Evolutionary conservation across 2,888 invertebrate species (phyloP).

Genomic region (Eristalis intricaria): DNA sequence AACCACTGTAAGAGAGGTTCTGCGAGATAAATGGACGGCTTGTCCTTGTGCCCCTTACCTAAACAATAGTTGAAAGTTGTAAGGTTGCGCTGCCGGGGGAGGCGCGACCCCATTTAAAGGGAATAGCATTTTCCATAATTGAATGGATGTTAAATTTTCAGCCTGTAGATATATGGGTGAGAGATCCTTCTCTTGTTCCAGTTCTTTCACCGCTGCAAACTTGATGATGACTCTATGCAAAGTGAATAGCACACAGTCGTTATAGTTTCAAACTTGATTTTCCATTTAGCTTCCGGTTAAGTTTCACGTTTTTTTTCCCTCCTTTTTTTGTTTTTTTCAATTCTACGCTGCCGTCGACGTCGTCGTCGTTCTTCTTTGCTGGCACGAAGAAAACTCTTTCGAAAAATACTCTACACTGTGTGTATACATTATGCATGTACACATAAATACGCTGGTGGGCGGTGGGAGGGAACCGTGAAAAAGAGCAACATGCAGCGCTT

Average conservation of each 20-base stretch:
- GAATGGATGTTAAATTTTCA: conserved; percentile 65
- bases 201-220: conserved; percentile 6
- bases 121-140: conserved; percentile 60
- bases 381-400: not conserved
- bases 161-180: conserved; percentile 21
- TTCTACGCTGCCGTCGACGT: not conserved
- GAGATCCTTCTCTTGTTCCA: conserved; percentile 1
- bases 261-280: conserved; percentile 70
- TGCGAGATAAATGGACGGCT: conserved; percentile 50
- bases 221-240: conserved; percentile 64
- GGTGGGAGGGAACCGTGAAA: conserved; percentile 15
- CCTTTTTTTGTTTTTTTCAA: no score
- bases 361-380: conserved; percentile 6
- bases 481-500: conserved; percentile 37
- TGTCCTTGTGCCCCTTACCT: conserved; percentile 63
- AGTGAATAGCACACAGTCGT: conserved; percentile 58
- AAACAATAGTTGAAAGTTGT: conserved; percentile 58
- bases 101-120: conserved; percentile 45
- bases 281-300: conserved; percentile 63
- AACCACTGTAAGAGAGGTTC: conserved; percentile 48
- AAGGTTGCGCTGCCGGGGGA: conserved; percentile 21
- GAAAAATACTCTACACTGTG: not conserved
- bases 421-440: conserved; percentile 11
- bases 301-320: conserved; percentile 45
- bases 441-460: not conserved